Percentiles rank a stretch among this genome's conserved stretches.
Evolutionary conservation across 2,113 vertebrate genomes (phyloP).

Genomic region (Nestor notabilis): DNA sequence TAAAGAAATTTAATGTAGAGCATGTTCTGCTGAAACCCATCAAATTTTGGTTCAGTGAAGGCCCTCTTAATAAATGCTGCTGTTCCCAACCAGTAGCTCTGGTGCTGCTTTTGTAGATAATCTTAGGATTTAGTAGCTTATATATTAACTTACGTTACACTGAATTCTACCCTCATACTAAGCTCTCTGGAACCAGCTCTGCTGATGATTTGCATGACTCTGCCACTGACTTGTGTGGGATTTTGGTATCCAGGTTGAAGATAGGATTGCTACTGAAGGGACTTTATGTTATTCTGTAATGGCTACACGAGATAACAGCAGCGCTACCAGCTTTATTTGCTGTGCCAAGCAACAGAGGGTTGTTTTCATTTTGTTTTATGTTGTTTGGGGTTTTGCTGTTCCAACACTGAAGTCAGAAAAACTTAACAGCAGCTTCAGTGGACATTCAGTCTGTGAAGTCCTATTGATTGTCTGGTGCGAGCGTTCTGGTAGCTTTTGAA

Average conservation of each 20-base stretch:
- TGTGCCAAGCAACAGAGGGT: background rate
- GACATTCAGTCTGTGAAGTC: accelerated
- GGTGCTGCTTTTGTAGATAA: background rate
- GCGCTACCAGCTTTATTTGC: background rate
- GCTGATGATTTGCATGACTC: background rate
- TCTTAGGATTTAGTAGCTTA: background rate
- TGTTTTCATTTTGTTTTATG: background rate
- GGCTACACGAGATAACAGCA: background rate
- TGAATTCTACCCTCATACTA: background rate
- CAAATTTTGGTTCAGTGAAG: background rate
- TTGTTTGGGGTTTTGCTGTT: background rate
- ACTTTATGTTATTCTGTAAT: background rate
- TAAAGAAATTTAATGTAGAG: background rate
- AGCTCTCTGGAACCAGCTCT: background rate
- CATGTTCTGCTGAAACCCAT: background rate
- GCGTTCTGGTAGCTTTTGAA: background rate
- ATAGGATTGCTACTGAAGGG: background rate
- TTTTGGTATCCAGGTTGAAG: background rate
- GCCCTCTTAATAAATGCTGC: background rate
- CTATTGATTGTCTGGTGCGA: background rate
- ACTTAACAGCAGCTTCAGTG: background rate
- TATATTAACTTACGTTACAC: accelerated
- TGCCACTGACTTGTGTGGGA: accelerated
- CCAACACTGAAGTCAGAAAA: background rate
- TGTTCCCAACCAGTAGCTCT: background rate